Conservation (phyloP, 2,888 invertebrate genomes). For the Glaucopsyche alexis region DNA sequence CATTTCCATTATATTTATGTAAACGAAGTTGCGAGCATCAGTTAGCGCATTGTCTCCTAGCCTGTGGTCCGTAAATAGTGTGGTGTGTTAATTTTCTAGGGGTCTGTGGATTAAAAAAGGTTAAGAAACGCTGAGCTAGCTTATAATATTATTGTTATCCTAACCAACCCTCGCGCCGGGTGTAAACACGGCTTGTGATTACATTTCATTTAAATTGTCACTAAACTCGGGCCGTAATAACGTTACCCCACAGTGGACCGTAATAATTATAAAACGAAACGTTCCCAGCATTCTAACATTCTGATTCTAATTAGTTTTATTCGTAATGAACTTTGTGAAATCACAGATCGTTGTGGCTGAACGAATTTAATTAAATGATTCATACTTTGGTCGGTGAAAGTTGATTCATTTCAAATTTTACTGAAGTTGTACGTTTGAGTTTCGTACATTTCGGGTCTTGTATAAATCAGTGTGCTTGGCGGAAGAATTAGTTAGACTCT, state of each 20-base stretch:
- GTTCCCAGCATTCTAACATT: slow-evolving; percentile 29
- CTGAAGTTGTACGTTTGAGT: slow-evolving; percentile 21
- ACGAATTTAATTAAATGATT: slow-evolving; percentile 71
- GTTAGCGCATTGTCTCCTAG: too few species aligned
- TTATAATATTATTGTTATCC: too few species aligned
- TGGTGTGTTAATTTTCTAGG: too few species aligned
- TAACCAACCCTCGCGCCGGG: not conserved
- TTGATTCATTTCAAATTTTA: slow-evolving; percentile 55
- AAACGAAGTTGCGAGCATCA: too few species aligned
- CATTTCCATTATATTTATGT: too few species aligned
- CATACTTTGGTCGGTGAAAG: slow-evolving; percentile 54
- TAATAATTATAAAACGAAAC: slow-evolving; percentile 17
- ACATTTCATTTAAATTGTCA: slow-evolving; percentile 14
- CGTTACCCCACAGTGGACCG: slow-evolving; percentile 14
- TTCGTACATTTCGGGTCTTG: not conserved
- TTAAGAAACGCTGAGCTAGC: too few species aligned
- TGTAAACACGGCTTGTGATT: slow-evolving; percentile 7
- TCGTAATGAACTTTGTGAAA: slow-evolving; percentile 62
- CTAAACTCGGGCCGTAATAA: not conserved
- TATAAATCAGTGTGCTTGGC: not conserved
- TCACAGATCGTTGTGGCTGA: slow-evolving; percentile 67
- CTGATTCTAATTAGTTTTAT: slow-evolving; percentile 67
- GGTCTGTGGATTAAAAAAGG: too few species aligned
- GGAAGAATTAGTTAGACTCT: not conserved
- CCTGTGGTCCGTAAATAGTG: too few species aligned